Evolutionary conservation across 2,888 invertebrate species (phyloP).

Genomic region (Rhogogaster chlorosoma): DNA sequence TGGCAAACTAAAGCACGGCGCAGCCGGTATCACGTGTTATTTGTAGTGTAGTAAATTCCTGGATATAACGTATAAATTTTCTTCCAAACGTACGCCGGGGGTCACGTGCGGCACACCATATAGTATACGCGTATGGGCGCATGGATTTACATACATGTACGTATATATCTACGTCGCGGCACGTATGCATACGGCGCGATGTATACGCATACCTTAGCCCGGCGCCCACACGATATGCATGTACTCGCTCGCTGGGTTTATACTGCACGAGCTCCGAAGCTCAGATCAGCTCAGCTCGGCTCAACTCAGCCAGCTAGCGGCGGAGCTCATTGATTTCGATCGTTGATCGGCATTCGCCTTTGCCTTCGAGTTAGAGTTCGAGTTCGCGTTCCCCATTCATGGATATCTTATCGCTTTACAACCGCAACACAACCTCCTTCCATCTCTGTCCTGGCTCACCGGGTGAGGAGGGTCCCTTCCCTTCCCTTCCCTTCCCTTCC

Average conservation of each 20-base stretch:
- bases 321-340: slow-evolving; percentile 63
- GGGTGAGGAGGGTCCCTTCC: slow-evolving; percentile 38
- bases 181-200: not conserved
- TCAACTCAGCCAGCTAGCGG: not conserved
- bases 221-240: slow-evolving; percentile 8
- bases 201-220: slow-evolving; percentile 5
- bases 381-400: slow-evolving; percentile 62
- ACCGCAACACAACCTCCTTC: slow-evolving; percentile 57
- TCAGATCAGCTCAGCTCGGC: not conserved
- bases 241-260: not conserved
- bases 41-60: slow-evolving; percentile 42
- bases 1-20: not conserved
- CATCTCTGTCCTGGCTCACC: slow-evolving; percentile 41
- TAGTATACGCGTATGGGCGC: not conserved
- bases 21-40: slow-evolving; percentile 32
- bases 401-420: slow-evolving; percentile 67
- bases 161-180: not conserved
- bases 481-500: slow-evolving; percentile 33
- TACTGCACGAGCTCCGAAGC: not conserved
- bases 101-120: not conserved
- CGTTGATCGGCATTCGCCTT: slow-evolving; percentile 61
- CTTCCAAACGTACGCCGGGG: slow-evolving; percentile 22
- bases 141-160: not conserved
- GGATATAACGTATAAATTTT: slow-evolving; percentile 43
- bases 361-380: slow-evolving; percentile 37